Evolutionary conservation across 2,797 vertebrate genomes (phyloP).

Genomic region (Euphonia xanthogaster): DNA sequence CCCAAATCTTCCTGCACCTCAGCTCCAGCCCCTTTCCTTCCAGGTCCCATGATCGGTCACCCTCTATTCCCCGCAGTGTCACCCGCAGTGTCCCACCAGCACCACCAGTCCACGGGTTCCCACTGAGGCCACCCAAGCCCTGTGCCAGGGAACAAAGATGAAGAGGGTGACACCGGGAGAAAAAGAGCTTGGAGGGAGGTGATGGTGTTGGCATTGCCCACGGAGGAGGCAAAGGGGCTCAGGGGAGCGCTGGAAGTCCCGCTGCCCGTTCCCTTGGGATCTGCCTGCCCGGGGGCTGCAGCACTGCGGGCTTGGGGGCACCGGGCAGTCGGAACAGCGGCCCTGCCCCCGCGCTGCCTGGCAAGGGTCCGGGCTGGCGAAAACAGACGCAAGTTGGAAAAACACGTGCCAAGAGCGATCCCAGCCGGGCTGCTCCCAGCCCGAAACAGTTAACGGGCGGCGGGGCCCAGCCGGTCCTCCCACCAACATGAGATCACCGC

Average conservation of each 20-base stretch:
- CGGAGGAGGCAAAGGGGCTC: neutral
- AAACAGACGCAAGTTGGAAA: neutral
- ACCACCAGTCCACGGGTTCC: fast-evolving
- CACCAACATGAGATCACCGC: conserved; percentile 48
- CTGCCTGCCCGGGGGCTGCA: neutral
- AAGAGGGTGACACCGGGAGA: neutral
- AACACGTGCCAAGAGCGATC: neutral
- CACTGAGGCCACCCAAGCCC: neutral
- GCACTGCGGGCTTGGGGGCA: fast-evolving
- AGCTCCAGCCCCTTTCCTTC: neutral
- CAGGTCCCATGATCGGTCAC: neutral
- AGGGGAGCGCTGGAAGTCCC: neutral
- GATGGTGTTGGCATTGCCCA: fast-evolving
- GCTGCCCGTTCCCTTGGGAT: fast-evolving
- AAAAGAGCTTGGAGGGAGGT: neutral
- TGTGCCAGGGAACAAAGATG: neutral
- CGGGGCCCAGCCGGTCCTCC: conserved; percentile 11
- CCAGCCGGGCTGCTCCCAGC: neutral
- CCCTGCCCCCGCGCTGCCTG: neutral
- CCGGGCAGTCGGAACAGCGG: neutral
- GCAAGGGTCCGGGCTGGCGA: fast-evolving
- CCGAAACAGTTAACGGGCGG: conserved; percentile 47
- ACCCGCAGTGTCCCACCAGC: neutral
- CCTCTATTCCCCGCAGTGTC: fast-evolving
- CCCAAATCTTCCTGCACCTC: neutral